Evolutionary conservation across 2,113 vertebrate species (phyloP).

Genomic region (Gyps fulvus): DNA sequence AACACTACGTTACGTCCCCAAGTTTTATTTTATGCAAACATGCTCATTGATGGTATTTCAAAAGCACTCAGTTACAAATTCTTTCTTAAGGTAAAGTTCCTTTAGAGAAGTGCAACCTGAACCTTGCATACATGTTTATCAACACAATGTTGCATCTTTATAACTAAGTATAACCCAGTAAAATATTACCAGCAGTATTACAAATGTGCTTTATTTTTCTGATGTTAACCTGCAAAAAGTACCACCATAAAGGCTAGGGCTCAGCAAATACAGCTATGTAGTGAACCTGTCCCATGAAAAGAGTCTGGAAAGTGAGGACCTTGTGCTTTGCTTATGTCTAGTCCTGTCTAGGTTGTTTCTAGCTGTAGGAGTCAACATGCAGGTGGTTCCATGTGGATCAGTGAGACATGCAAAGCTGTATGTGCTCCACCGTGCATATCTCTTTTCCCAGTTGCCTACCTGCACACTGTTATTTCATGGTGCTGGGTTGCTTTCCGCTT

Average conservation of each 20-base stretch:
- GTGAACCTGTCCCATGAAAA: background rate
- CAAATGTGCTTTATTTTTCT: background rate
- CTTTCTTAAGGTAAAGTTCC: background rate
- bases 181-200: background rate
- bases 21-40: background rate
- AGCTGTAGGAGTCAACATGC: background rate
- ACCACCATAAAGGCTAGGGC: background rate
- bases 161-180: background rate
- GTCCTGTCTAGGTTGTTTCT: background rate
- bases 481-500: background rate
- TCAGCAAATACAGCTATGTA: background rate
- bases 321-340: background rate
- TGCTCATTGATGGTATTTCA: background rate
- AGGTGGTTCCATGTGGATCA: background rate
- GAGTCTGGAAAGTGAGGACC: background rate
- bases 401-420: background rate
- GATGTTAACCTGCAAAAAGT: background rate
- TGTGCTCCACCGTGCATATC: background rate
- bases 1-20: background rate
- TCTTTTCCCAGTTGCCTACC: background rate
- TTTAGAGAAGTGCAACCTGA: background rate
- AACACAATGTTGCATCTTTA: background rate
- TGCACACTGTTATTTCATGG: fast-evolving
- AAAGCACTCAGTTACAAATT: background rate
- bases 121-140: background rate